Conservation (phyloP, 2,888 invertebrate species). For the Galerucella calmariensis region DNA sequence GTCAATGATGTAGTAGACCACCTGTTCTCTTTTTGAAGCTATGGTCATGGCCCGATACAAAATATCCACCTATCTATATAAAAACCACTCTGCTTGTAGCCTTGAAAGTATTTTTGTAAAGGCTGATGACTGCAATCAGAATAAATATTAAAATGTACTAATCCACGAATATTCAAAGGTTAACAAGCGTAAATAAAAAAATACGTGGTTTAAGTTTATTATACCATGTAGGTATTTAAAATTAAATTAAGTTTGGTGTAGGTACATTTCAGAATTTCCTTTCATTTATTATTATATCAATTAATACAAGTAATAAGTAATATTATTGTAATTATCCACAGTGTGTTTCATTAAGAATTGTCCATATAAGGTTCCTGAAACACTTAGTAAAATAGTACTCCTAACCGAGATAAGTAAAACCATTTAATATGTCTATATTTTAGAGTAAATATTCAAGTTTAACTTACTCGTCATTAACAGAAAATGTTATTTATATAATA, state of each 20-base stretch:
- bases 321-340: neutral
- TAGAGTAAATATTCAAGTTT: no score
- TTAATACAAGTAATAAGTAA: no score
- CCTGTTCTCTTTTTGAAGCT: slow-evolving; percentile 16
- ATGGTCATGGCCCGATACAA: neutral
- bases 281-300: no score
- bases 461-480: no score
- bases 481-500: no score
- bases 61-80: neutral
- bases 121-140: slow-evolving; percentile 23
- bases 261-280: neutral
- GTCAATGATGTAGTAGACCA: slow-evolving; percentile 13
- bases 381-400: no score
- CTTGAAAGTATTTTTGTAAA: slow-evolving; percentile 24
- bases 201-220: neutral
- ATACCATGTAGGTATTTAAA: neutral
- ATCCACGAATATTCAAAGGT: slow-evolving; percentile 8
- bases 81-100: slow-evolving; percentile 11
- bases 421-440: no score
- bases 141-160: slow-evolving; percentile 12
- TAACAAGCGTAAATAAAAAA: slow-evolving; percentile 7
- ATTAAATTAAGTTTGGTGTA: neutral
- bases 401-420: no score
- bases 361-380: neutral
- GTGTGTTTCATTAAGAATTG: neutral